Evolutionary conservation across 53 echinoderm and acorn worm species (phyloP), one percentile per base, ranked within the genome.

Genomic region (Echinarachnius parma): DNA sequence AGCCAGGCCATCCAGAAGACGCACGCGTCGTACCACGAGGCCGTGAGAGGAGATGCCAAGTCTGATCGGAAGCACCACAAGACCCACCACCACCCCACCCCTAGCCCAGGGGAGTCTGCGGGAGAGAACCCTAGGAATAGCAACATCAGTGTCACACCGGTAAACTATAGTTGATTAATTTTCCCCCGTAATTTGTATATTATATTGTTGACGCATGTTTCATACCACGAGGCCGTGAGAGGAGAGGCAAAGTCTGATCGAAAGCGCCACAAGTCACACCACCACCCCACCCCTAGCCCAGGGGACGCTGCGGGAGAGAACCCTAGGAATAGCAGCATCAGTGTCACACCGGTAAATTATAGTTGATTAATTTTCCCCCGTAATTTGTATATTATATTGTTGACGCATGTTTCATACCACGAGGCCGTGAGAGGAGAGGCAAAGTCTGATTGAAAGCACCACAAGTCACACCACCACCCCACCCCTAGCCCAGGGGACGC

Each of bases 1-100:
- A 77, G 75, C 0, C 87, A 83, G 21, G 81, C 86, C 77, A 78
- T 91, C 59, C 87, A 91, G 59, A 79, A 91, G 39, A 83, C 87
- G 23, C 85, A 80, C 81, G 71, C 78, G 32, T 75, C 83, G 21
- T 91, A 91, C 42, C 46, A 75, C 21, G 82, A 82, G 16, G 82
- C 82, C 16, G 60, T 55, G 45, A 56, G 46, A 8, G 29, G 60
- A 27, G 76, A 68, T 5, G 75, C 66, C 31, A 82, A 82, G 59
- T 75, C 82, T 9, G 81, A 74, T 42, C 59, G 66, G 21, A 82
- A 82, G 46, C 64, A 48, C 8, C 56, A 61, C 28, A 75, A 76
- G 20, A 19, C 29, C 4, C 66, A 9, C 48, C 82, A 57, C 47
- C 75, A 52, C 48, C 72, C 53, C 34, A 28, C 48, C 37, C 15